Evolutionary conservation across 2,888 invertebrate species (phyloP).

Genomic region (Matsumyia berberina): DNA sequence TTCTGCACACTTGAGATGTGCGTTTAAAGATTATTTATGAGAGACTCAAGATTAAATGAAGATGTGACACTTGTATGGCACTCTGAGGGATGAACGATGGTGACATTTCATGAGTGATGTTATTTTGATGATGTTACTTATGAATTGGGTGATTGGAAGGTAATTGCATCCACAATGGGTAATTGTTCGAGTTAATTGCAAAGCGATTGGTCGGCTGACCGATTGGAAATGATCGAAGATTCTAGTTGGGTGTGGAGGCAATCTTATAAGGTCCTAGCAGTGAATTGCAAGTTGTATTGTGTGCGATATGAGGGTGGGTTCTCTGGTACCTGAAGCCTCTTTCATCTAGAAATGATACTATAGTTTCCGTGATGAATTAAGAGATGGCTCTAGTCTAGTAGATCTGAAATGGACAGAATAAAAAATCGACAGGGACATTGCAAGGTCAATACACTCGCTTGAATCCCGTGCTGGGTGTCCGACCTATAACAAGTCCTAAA

Average conservation of each 20-base stretch:
- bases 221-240: conserved; percentile 24
- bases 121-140: conserved; percentile 29
- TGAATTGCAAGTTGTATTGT: too few relatives aligned
- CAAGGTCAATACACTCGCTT: too few relatives aligned
- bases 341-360: too few relatives aligned
- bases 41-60: conserved; percentile 62
- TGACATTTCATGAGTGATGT: conserved; percentile 50
- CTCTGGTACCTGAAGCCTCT: too few relatives aligned
- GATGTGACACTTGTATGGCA: conserved; percentile 67
- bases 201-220: conserved; percentile 3
- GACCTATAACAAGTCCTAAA: too few relatives aligned
- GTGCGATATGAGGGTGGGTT: too few relatives aligned
- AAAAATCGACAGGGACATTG: too few relatives aligned
- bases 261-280: too few relatives aligned
- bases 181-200: conserved; percentile 33
- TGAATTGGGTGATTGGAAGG: not conserved
- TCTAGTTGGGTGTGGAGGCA: conserved; percentile 1
- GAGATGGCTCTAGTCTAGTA: too few relatives aligned
- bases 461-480: too few relatives aligned
- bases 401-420: too few relatives aligned
- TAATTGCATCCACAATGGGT: conserved; percentile 3
- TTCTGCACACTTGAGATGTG: conserved; percentile 39
- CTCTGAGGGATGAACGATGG: conserved; percentile 47
- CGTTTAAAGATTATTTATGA: conserved; percentile 63
- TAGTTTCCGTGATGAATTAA: too few relatives aligned